Evolutionary conservation across 2,113 vertebrate genomes (phyloP), one percentile per base, ranked within the genome.

Genomic region (Malaclemys terrapin): DNA sequence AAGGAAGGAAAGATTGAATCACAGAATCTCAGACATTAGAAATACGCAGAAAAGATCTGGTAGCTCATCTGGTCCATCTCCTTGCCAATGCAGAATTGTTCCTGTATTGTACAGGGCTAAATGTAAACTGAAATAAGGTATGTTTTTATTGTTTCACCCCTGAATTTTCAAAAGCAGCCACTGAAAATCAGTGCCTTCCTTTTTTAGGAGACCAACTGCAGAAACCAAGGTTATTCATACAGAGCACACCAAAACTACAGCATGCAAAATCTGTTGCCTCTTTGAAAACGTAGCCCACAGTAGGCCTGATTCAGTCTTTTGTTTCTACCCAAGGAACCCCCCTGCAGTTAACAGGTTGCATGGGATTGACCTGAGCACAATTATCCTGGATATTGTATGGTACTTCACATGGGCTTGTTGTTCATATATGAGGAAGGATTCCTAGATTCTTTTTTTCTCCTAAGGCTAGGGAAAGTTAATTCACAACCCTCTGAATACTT

Each of bases 251-350:
- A 56, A 29, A 91, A 65, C 13, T 20, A n/a, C 45, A 24, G 75
- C 24, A 27, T 11, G 42, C 75, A 76, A 69, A 89, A 85, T 3
- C 24, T 54, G 22, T 11, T 5, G 6, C 89, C 0, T 0, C 11
- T 80, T 56, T 25, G 45, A 62, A 25, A 82, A 10, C 52, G 76
- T 1, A 54, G 76, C 27, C 47, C 59, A 5, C 8, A 62, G 45
- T 35, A 76, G 80, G 11, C n/a, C 84, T 29, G 2, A 6, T 85
- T 94, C 72, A 82, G 24, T 1, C 3, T 2, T 56, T 82, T 45
- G 2, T 83, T 78, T 87, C 38, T 14, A 49, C 35, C 19, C 7
- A 27, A 24, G 50, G 11, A 45, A 42, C 49, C 57, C 19, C 35
- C 59, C 54, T 65, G 42, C 42, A 75, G 20, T 42, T 10, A 89